Evolutionary conservation across 1,140 invertebrate genomes (phyloP).

Genomic region (Leptinotarsa undecemlineata): DNA sequence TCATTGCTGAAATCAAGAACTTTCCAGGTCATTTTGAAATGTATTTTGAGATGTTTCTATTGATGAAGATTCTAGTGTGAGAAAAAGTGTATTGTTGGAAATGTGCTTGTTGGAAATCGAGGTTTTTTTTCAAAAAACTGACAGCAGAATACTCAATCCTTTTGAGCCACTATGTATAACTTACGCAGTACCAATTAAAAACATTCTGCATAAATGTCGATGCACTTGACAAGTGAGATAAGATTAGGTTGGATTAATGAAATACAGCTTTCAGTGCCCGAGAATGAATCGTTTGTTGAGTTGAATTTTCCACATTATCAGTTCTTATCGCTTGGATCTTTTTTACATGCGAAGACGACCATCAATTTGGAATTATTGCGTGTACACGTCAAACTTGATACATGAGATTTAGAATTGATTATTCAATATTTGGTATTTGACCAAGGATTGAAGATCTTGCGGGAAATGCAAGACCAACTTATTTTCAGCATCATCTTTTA

Average conservation of each 20-base stretch:
- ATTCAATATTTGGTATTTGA: background rate
- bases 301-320: constrained; percentile 15
- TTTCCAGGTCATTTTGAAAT: no score
- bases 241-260: constrained; percentile 11
- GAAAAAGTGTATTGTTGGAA: no score
- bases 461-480: no score
- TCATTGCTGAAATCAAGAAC: no score
- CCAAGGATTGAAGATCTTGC: no score
- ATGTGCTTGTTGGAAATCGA: no score
- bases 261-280: background rate
- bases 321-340: constrained; percentile 5
- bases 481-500: no score
- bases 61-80: no score
- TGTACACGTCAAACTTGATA: constrained; percentile 10
- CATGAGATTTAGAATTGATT: constrained; percentile 5
- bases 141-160: no score
- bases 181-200: constrained; percentile 10
- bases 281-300: constrained; percentile 15
- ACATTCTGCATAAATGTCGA: constrained; percentile 15
- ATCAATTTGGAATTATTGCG: constrained; percentile 12
- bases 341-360: background rate
- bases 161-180: no score
- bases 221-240: constrained; percentile 11
- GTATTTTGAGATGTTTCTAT: no score
- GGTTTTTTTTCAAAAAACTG: no score